Base-by-base conservation (phyloP, 1,140 invertebrate genomes). In the Prorops nasuta region DNA sequence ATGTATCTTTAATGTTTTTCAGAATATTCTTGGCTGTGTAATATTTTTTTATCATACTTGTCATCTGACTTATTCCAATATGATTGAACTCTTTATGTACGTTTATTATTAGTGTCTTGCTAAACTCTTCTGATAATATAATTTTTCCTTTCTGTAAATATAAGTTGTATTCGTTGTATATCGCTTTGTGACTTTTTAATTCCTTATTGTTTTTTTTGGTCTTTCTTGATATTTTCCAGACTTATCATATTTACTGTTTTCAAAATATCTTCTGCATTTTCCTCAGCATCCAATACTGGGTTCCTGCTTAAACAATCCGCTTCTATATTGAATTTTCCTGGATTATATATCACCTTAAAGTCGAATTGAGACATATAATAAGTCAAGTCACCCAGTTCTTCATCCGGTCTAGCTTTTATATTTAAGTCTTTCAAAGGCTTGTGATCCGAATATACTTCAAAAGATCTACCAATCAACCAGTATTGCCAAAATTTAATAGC, bases 271-370 rank as follows among this genome's bases (percentile, higher is more conserved):
- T 38, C 22, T 20, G 20, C 8, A 17, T 3, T 15, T 39, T 42
- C 46, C 10, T 46, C 31, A 19, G 17, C 20, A 37, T 36, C 15
- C n/a, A 24, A 28, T 22, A 58, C 44, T 2, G 62, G 56, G 18
- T 64, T 64, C 42, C 62, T 53, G 21, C 41, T 51, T 22, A 64
- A 19, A 16, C 36, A 48, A 42, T 64, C 59, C 20, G 56, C 62
- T 32, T 62, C 54, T 18, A 43, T 3, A 41, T 63, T 64, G 0
- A 31, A 12, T 34, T 50, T 54, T 42, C 56, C 58, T 41, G 51
- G 51, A 9, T 7, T 7, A 37, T 64, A 61, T 41, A 28, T 60
- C 44, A 47, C 52, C 10, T 48, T 20, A 16, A 62, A 54, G 3
- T 62, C 35, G 31, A 51, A 64, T 43, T 64, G 56, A 4, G 55